Evolutionary conservation across 1,140 invertebrate species (phyloP), one percentile per base, ranked within the genome.

Genomic region (Lucilia sericata): DNA sequence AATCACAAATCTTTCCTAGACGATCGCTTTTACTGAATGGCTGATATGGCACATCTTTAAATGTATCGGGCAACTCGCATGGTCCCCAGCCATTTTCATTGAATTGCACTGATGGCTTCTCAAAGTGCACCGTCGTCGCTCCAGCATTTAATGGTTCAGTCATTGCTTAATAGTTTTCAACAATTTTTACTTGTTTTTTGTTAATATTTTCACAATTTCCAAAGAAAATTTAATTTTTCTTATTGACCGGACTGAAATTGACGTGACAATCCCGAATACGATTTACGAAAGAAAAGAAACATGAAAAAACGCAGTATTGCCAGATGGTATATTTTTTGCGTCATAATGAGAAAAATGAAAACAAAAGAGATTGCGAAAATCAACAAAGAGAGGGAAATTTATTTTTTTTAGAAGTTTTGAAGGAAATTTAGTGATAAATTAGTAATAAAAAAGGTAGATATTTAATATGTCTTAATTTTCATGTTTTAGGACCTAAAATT

Each of bases 1-100:
- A 99, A 91, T 99, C 98, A 87, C 98, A 98, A 85, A 99, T 98
- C 95, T 99, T 99, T 87, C 98, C 98, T 82, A 99, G 92, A 85
- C 98, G 94, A 92, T 99, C 98, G 84, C 97, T 97, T 93, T 99
- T 99, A 81, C 97, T 98, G 91, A 99, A 99, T 19, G 98, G 98
- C 92, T 99, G 98, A 92, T 99, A 99, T 0, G 98, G 98, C 95
- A 99, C 98, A 92, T 99, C 98, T 91, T 97, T 96, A 91, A 98
- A 99, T 91, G 98, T 96, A 85, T 98, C 97, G 21, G 98, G 97
- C 91, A 99, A 93, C 89, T 97, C 96, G 91, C 95, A 97, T 70
- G 98, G 98, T 3, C 98, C 98, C 98, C 98, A 99, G 91, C 98
- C 98, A 85, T 88, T 87, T 70, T 91, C 90, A 84, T 91, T 91